Evolutionary conservation across 2,888 invertebrate species (phyloP).

Genomic region (Schizaphis graminum): DNA sequence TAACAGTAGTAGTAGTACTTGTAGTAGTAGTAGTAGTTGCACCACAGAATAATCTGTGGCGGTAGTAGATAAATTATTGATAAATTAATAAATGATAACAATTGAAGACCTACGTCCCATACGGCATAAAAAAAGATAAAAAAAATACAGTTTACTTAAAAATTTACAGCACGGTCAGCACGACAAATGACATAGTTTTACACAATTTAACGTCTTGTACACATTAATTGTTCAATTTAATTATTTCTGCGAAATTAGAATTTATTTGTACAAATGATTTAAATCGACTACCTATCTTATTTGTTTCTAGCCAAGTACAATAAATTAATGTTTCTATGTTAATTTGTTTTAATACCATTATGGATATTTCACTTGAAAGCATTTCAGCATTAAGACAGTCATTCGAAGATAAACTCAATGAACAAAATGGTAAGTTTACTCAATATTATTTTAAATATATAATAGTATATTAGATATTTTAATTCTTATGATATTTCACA

Average conservation of each 20-base stretch:
- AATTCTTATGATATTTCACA: not conserved
- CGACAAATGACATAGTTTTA: not conserved
- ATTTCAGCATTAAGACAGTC: conserved; percentile 32
- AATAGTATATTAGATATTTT: not conserved
- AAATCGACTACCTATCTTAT: not conserved
- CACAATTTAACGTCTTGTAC: not conserved
- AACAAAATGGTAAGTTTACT: conserved; percentile 41
- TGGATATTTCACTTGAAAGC: conserved; percentile 48
- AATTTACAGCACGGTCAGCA: not conserved
- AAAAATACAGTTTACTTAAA: not conserved
- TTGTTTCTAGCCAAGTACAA: not conserved
- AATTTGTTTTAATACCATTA: not conserved
- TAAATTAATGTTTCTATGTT: not conserved
- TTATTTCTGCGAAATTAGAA: not conserved
- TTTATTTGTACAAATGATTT: not conserved
- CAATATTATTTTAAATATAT: not conserved
- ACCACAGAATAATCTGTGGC: not conserved
- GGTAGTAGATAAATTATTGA: not conserved
- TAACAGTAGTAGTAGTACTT: not conserved
- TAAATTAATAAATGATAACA: conserved; percentile 4
- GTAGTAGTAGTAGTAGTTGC: not conserved
- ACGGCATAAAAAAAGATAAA: not conserved
- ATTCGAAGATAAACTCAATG: conserved; percentile 41
- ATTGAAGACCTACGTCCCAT: not conserved
- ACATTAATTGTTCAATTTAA: not conserved